These are phyloP conservation scores for Eulithis prunata DNA, from an alignment of 2,888 invertebrate genomes.

Conservation along the genomic window DNA sequence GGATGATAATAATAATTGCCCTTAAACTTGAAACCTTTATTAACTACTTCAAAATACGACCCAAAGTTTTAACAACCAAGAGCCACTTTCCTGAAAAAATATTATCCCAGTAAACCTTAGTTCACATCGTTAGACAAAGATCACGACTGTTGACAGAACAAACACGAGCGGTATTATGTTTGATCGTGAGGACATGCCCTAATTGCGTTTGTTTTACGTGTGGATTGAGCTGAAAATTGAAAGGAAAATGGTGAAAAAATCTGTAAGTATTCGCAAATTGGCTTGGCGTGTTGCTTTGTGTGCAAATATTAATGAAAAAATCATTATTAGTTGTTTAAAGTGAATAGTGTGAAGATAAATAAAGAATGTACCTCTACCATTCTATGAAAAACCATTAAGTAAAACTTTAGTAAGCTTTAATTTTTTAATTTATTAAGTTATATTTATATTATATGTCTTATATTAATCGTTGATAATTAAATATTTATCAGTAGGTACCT, in stretches of 20 bases:
- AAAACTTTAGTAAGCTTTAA: too few species aligned
- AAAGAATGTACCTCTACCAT: too few species aligned
- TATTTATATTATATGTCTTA: too few species aligned
- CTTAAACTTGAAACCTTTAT: neutral
- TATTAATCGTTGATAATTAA: too few species aligned
- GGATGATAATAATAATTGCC: too few species aligned
- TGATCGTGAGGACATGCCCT: constrained; percentile 52
- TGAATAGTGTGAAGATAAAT: too few species aligned
- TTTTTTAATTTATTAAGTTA: too few species aligned
- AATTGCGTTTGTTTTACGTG: constrained; percentile 72
- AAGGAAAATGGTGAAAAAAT: constrained; percentile 20
- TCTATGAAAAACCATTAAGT: too few species aligned
- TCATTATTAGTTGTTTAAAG: too few species aligned
- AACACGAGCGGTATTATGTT: constrained; percentile 57
- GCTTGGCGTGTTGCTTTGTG: neutral
- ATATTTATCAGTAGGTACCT: too few species aligned
- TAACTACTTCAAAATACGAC: neutral
- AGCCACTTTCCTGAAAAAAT: constrained; percentile 58
- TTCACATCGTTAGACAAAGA: constrained; percentile 56
- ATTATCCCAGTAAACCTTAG: constrained; percentile 55
- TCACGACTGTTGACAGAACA: constrained; percentile 57
- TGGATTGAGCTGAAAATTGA: constrained; percentile 45
- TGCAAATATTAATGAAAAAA: too few species aligned
- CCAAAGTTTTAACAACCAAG: constrained; percentile 7
- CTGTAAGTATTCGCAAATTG: neutral